phyloP scores from a whole-genome alignment of 2,113 vertebrate species.

The Puma concolor region DNA sequence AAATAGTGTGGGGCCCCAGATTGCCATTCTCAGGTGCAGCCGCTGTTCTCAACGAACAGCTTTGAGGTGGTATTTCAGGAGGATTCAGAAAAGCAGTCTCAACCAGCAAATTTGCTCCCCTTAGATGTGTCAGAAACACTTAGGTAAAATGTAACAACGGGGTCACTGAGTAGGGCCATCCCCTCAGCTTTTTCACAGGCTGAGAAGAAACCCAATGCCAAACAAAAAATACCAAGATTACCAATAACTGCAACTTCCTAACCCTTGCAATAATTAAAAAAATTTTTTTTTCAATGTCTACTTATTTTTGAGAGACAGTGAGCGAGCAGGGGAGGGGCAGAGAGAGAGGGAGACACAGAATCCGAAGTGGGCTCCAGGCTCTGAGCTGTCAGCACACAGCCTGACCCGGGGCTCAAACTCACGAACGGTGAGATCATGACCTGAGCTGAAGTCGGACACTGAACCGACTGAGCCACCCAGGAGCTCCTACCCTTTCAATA shows the following conservation, averaged over 20 bases:
- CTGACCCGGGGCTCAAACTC: too few species aligned
- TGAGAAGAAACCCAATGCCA: background rate
- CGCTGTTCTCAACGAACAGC: background rate
- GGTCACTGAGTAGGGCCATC: fast-evolving
- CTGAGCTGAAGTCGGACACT: too few species aligned
- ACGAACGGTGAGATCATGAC: too few species aligned
- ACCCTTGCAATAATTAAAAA: background rate
- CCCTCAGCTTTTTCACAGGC: background rate
- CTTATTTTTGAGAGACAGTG: too few species aligned
- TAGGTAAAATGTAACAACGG: background rate
- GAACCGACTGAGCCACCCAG: too few species aligned
- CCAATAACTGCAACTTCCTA: background rate
- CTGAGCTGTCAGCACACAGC: too few species aligned
- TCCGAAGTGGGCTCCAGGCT: too few species aligned
- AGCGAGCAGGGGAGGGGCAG: too few species aligned
- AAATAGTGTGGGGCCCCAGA: background rate
- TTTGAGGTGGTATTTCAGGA: background rate
- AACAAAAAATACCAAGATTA: background rate
- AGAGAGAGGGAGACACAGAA: too few species aligned
- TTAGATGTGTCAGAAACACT: background rate
- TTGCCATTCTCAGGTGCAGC: background rate
- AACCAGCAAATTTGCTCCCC: background rate
- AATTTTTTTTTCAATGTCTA: too few species aligned
- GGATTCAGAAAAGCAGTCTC: background rate
- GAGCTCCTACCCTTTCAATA: background rate